phyloP scores from a whole-genome alignment of 2,888 invertebrate genomes.

The Mamestra brassicae region DNA sequence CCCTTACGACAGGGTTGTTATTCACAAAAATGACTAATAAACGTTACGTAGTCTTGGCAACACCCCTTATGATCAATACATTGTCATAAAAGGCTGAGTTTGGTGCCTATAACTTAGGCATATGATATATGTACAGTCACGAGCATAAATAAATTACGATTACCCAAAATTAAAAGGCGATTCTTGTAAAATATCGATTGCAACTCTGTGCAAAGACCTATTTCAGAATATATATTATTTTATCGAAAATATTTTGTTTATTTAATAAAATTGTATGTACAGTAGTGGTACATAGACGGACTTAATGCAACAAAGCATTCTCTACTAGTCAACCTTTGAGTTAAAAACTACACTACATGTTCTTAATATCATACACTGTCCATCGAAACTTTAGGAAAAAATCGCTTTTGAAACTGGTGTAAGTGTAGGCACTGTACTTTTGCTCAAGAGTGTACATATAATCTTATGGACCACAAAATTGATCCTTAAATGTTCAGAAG shows the following conservation, averaged over 20 bases:
- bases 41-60: constrained; percentile 66
- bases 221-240: neutral
- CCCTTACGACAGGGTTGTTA: constrained; percentile 55
- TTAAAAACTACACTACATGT: neutral
- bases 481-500: constrained; percentile 40
- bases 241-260: too few relatives aligned
- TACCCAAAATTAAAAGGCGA: neutral
- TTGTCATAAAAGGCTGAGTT: constrained; percentile 46
- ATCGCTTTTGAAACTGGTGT: neutral
- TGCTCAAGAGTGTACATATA: neutral
- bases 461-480: constrained; percentile 47
- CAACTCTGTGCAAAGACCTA: neutral
- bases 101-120: constrained; percentile 35
- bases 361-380: neutral
- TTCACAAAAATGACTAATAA: constrained; percentile 69
- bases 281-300: too few relatives aligned
- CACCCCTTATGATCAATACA: constrained; percentile 67
- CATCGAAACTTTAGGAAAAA: neutral
- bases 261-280: too few relatives aligned
- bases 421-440: neutral
- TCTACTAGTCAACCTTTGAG: neutral
- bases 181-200: neutral
- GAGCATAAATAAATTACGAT: neutral
- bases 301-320: too few relatives aligned
- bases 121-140: neutral